Evolutionary conservation across 2,113 vertebrate genomes (phyloP).

Genomic region (Tupaia chinensis): DNA sequence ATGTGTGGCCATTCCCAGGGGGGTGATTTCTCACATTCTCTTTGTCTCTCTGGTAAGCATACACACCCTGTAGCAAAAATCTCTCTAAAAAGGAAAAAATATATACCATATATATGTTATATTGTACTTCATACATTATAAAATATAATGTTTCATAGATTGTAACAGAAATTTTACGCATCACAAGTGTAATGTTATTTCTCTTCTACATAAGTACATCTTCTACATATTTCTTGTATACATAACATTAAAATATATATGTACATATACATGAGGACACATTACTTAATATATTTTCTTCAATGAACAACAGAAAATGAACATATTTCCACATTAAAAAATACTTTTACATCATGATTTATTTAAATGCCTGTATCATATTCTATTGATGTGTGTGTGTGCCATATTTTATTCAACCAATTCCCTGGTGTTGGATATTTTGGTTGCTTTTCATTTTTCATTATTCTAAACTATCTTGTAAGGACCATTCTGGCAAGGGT

Average conservation of each 20-base stretch:
- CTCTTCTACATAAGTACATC: neutral
- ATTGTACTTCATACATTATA: neutral
- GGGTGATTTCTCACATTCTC: too few species aligned
- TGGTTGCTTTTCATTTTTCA: constrained; percentile 38
- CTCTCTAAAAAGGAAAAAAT: too few species aligned
- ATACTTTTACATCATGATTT: neutral
- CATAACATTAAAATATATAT: neutral
- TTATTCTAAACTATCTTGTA: neutral
- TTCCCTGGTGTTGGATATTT: neutral
- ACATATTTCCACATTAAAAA: neutral
- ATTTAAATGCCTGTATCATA: neutral
- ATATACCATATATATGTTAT: neutral
- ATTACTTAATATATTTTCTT: neutral
- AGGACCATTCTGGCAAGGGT: constrained; percentile 28
- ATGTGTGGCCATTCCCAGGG: too few species aligned
- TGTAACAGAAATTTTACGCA: neutral
- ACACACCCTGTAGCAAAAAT: too few species aligned
- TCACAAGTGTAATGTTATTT: neutral
- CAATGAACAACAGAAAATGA: neutral
- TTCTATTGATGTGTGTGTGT: neutral
- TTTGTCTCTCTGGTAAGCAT: too few species aligned
- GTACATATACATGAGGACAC: neutral
- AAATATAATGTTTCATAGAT: neutral
- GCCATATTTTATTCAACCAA: neutral
- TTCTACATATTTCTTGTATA: neutral